Base-by-base conservation (phyloP, 2,797 vertebrate species). In the Acrossocheilus wenchowensis region DNA sequence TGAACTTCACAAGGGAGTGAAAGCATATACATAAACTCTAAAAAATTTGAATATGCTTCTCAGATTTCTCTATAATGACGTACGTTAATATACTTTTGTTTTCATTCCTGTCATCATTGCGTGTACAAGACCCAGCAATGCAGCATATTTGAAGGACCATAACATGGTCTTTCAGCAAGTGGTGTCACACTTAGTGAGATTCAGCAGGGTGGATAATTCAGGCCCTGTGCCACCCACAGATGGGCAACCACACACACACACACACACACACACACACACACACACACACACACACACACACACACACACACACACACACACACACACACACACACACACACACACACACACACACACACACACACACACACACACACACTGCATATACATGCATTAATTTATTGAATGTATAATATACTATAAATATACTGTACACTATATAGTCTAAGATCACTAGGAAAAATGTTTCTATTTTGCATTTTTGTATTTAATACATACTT, bases 131-230 rank as follows among this genome's bases (percentile, higher is more conserved):
- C 54, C n/a, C 36, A 74, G 74, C 23, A 8, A 26, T 39, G 34
- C 39, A 73, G 34, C 48, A 23, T 45, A 62, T 62, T 30, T 50
- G 57, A 72, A 62, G 54, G 36, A 81, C 64, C 68, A 80, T 77
- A 77, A 71, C 57, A 4, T 86, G 83, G 50, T 90, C 91, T 93
- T 92, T 93, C 91, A 93, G 89, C 92, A 87, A 89, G 90, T 92
- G 88, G 87, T 92, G 94, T 94, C 93, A 93, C 91, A 92, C 92
- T 93, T 90, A 91, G 87, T 94, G 92, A 91, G 90, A 90, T 90
- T 93, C 91, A 94, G 89, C 89, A 94, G 91, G 89, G 90, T 94
- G 93, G 89, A 91, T 93, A 92, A 95, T 94, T 93, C 90, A 88
- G 83, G 90, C 68, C 85, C 82, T 88, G 88, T 89, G 87, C 91